Base-by-base conservation (phyloP, 2,888 invertebrate genomes). In the Orthonychiurus folsomi region DNA sequence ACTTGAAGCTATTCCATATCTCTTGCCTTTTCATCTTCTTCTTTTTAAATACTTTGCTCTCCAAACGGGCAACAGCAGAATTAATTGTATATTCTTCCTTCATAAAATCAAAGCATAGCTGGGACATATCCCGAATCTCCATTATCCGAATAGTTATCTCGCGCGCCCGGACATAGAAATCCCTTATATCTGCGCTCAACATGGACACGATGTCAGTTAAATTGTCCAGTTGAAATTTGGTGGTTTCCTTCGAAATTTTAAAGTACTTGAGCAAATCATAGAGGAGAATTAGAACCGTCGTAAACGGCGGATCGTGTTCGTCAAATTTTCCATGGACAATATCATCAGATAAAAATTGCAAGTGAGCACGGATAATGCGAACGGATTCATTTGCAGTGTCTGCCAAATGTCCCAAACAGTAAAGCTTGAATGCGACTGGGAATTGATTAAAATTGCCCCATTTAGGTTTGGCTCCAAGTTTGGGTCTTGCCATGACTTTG, bases 271-370 rank as follows among this genome's bases (percentile, higher is more conserved):
- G 9, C 24, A 54, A 5, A 20, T 26, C 53, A 12, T 55, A 25
- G 37, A 60, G 26, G 2, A 55, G 37, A 21, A n/a, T 21, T 9
- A 27, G 21, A 15, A 60, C 23, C 3, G 26, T 56, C 21, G 50
- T 18, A 20, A 61, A 37, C 23, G 26, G 54, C 1, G 20, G 20
- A n/a, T 56, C 61, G 15, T 56, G 50, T 18, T 3, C 20, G 24
- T 61, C 61, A 25, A 61, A 61, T 26, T 50, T 55, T 3, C 56
- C 48, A 56, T 5, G 20, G 1, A 3, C 47, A 26, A 56, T 18
- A 24, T 61, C 61, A 26, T 61, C 61, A 5, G n/a, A 5, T 9
- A 61, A 20, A 21, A 61, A 61, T 3, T 27, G 47, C 1, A 61
- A 24, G 18, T 61, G 61, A 12, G 55, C 2, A 37, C 47, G 26